These are phyloP conservation scores for Brachionus plicatilis DNA, from an alignment of 1,140 invertebrate species.

Conservation along the genomic window DNA sequence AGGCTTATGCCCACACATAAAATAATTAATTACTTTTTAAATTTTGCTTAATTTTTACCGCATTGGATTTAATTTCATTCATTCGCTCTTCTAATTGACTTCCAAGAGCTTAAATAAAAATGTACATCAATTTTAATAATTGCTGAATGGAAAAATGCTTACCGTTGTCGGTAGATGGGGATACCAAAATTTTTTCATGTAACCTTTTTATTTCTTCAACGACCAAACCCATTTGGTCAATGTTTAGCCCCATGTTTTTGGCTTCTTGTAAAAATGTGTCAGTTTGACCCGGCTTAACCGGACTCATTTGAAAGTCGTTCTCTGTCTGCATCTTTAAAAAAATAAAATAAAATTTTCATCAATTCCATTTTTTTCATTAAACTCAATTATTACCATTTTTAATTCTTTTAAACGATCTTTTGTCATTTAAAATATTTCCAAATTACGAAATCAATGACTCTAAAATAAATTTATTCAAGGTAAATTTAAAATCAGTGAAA, in stretches of 20 bases:
- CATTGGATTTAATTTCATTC: slow-evolving; percentile 99
- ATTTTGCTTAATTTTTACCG: slow-evolving; percentile 97
- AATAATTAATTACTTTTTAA: slow-evolving; percentile 75
- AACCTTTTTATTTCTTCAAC: slow-evolving; percentile 99
- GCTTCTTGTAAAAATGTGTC: slow-evolving; percentile 60
- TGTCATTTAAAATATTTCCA: neutral
- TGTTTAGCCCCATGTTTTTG: slow-evolving; percentile 97
- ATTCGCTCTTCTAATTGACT: slow-evolving; percentile 97
- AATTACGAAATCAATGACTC: neutral
- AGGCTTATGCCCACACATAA: neutral
- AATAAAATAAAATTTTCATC: no score
- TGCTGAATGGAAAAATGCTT: slow-evolving; percentile 56
- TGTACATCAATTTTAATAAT: neutral
- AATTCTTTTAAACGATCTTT: slow-evolving; percentile 18
- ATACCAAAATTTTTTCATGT: slow-evolving; percentile 94
- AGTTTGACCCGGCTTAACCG: neutral
- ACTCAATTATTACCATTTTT: neutral
- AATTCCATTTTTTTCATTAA: neutral
- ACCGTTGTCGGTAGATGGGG: slow-evolving; percentile 97
- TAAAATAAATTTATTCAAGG: neutral
- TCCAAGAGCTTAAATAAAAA: slow-evolving; percentile 75
- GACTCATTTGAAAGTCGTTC: neutral
- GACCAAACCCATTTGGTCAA: slow-evolving; percentile 96
- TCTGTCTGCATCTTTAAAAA: neutral
- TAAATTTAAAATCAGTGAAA: neutral